Percentiles rank a stretch among this genome's conserved stretches.
phyloP scores from a whole-genome alignment of 2,113 vertebrate genomes.

The Oceanodroma tethys region DNA sequence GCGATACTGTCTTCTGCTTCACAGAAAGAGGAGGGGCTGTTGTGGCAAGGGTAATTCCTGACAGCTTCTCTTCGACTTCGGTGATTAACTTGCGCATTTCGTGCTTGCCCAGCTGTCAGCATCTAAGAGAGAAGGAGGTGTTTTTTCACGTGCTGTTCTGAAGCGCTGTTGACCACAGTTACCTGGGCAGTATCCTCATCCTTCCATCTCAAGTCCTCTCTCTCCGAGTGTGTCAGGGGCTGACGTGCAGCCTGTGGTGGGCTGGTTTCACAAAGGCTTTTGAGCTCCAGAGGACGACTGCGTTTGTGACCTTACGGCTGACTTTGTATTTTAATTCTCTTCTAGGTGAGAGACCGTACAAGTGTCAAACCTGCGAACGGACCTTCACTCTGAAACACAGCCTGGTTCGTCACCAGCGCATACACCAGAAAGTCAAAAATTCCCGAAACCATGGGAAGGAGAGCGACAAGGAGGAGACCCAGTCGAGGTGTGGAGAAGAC shows the following conservation, averaged over 20 bases:
- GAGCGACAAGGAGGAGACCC: conserved; percentile 71
- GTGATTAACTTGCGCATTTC: neutral
- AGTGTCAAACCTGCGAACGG: conserved; percentile 92
- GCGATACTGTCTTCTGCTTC: neutral
- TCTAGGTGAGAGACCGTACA: conserved; percentile 91
- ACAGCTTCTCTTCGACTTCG: neutral
- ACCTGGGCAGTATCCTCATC: neutral
- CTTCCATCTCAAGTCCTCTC: neutral
- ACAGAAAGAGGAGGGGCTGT: neutral
- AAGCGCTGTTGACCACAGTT: neutral
- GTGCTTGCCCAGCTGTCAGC: neutral
- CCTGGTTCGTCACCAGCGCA: conserved; percentile 93
- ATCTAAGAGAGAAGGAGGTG: neutral
- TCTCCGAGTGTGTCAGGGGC: rapidly evolving
- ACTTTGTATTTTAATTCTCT: neutral
- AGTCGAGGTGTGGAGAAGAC: conserved; percentile 71
- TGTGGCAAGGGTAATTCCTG: neutral
- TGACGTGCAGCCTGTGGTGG: neutral
- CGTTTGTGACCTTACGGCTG: neutral
- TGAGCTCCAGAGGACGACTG: rapidly evolving
- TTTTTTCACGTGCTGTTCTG: neutral
- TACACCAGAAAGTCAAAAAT: conserved; percentile 86
- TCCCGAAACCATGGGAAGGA: conserved; percentile 72
- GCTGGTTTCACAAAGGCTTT: neutral
- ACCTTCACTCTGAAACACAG: conserved; percentile 99